phyloP scores from a whole-genome alignment of 2,113 vertebrate species.

The Nannospalax galili region DNA sequence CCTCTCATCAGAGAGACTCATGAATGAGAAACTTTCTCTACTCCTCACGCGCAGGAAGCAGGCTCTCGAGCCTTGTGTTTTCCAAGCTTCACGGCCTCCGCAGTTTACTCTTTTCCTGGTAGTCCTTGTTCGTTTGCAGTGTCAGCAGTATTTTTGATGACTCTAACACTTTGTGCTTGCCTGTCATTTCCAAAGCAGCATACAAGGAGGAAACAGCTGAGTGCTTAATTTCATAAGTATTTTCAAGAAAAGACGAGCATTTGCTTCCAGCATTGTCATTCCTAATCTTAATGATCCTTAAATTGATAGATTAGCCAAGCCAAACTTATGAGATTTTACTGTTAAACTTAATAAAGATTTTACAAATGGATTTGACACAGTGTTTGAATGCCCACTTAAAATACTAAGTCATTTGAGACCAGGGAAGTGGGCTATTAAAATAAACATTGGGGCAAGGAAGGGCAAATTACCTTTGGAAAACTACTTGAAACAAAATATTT shows the following conservation, averaged over 20 bases:
- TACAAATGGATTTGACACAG: constrained; percentile 61
- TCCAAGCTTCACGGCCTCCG: neutral
- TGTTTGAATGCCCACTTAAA: constrained; percentile 55
- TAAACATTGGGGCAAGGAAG: constrained; percentile 20
- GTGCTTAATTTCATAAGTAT: constrained; percentile 78
- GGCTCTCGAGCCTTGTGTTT: neutral
- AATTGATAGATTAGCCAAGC: constrained; percentile 79
- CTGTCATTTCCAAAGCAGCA: constrained; percentile 75
- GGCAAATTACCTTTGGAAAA: constrained; percentile 49
- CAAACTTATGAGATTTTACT: constrained; percentile 66
- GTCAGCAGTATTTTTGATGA: constrained; percentile 61
- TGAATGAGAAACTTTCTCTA: neutral
- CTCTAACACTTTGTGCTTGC: constrained; percentile 66
- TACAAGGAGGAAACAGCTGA: constrained; percentile 73
- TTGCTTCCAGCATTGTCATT: constrained; percentile 74
- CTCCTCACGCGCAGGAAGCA: neutral
- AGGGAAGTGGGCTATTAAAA: constrained; percentile 49
- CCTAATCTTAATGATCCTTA: constrained; percentile 81
- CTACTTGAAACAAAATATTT: constrained; percentile 16
- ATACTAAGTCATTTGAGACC: constrained; percentile 44
- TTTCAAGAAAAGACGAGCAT: constrained; percentile 77
- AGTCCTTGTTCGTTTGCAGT: constrained; percentile 22
- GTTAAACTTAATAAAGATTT: constrained; percentile 76
- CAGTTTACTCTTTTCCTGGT: constrained; percentile 22
- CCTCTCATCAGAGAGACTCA: neutral